Percentiles rank a stretch among this genome's conserved stretches.
Evolutionary conservation across 2,797 vertebrate species (phyloP).

Genomic region (Chelmon rostratus): DNA sequence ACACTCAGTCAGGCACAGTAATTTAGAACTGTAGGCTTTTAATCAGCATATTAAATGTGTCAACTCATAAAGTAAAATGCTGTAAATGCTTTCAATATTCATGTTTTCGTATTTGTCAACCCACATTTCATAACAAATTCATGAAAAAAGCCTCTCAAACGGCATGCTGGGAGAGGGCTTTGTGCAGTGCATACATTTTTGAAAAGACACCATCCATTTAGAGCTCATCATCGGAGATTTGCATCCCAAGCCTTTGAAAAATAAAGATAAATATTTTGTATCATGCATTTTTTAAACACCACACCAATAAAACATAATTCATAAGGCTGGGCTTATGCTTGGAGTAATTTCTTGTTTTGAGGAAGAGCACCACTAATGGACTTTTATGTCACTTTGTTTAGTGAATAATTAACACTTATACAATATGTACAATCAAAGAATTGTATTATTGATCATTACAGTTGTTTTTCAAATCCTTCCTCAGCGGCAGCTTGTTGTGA

Average conservation of each 20-base stretch:
- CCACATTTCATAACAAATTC: constrained; percentile 88
- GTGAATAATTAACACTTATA: constrained; percentile 86
- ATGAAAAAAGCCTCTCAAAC: constrained; percentile 86
- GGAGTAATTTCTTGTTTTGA: constrained; percentile 70
- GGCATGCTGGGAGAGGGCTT: constrained; percentile 79
- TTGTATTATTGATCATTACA: constrained; percentile 82
- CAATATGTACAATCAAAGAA: constrained; percentile 76
- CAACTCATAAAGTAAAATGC: constrained; percentile 84
- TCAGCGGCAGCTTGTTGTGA: constrained; percentile 64
- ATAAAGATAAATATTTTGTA: constrained; percentile 87
- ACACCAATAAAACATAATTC: constrained; percentile 78
- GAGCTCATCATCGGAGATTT: constrained; percentile 83
- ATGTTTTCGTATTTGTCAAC: constrained; percentile 90
- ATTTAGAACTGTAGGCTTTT: constrained; percentile 84
- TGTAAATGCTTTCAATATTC: constrained; percentile 88
- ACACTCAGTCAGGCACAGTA: constrained; percentile 33
- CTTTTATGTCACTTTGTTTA: constrained; percentile 85
- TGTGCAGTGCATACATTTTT: constrained; percentile 86
- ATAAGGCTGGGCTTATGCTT: constrained; percentile 61
- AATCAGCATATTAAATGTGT: constrained; percentile 88
- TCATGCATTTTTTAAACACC: constrained; percentile 84
- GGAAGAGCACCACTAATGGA: constrained; percentile 84
- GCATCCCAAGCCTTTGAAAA: constrained; percentile 78
- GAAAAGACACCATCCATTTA: constrained; percentile 86
- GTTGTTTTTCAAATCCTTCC: constrained; percentile 75